These are phyloP conservation scores for Bothrops jararaca DNA, from an alignment of 2,113 vertebrate species.

Conservation along the genomic window DNA sequence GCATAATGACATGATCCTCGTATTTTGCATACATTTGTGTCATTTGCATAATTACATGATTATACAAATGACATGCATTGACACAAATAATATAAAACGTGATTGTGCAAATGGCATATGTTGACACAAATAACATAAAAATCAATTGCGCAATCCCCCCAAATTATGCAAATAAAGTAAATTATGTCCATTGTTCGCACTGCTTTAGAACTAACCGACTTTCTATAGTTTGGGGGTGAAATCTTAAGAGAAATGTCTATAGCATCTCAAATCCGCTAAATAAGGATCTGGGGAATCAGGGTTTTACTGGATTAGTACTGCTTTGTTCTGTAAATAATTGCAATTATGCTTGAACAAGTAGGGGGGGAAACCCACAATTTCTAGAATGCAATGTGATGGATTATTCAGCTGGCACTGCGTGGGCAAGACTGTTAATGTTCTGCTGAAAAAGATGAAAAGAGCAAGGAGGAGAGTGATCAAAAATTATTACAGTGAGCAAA, in stretches of 20 bases:
- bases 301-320: not conserved
- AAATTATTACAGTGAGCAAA: not conserved
- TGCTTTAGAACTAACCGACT: not conserved
- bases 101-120: not conserved
- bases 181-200: not conserved
- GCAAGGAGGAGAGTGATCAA: not conserved
- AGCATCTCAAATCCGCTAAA: not conserved
- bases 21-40: not conserved
- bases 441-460: not conserved
- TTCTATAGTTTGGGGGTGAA: not conserved
- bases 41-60: not conserved
- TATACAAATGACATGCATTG: not conserved
- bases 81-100: not conserved
- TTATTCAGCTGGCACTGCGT: not conserved
- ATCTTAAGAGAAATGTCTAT: not conserved
- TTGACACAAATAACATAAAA: not conserved
- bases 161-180: not conserved
- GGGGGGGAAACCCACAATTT: not conserved
- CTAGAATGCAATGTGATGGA: not conserved
- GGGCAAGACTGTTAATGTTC: not conserved
- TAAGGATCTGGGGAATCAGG: not conserved
- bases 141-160: not conserved
- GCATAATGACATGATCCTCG: not conserved
- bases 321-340: not conserved
- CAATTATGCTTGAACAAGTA: not conserved